Percentiles rank a stretch among this genome's conserved stretches.
Evolutionary conservation across 2,888 invertebrate species (phyloP).

Genomic region (Brachypalpus laphriformis): DNA sequence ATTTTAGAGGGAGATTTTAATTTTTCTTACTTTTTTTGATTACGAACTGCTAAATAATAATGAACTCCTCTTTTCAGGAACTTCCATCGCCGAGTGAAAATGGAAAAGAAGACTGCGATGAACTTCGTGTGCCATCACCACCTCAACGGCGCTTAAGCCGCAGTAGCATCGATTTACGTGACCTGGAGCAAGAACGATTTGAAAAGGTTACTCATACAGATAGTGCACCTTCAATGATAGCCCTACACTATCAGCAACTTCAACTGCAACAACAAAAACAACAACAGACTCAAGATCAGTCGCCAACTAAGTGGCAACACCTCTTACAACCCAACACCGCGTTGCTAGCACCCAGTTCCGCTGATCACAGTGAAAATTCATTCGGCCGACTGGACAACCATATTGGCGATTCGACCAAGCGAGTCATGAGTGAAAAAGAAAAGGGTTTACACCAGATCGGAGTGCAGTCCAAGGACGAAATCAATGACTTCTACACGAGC

Average conservation of each 20-base stretch:
- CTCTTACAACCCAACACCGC: slow-evolving; percentile 45
- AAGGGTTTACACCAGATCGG: slow-evolving; percentile 66
- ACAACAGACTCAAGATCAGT: slow-evolving; percentile 33
- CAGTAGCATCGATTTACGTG: slow-evolving; percentile 83
- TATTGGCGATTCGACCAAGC: slow-evolving; percentile 21
- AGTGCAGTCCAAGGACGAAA: slow-evolving; percentile 75
- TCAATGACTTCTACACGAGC: slow-evolving; percentile 79
- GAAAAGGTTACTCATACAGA: slow-evolving; percentile 83
- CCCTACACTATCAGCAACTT: slow-evolving; percentile 79
- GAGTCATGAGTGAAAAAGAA: slow-evolving; percentile 57
- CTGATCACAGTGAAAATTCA: slow-evolving; percentile 39
- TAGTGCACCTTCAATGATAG: slow-evolving; percentile 83
- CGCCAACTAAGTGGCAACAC: slow-evolving; percentile 49
- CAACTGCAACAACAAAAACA: slow-evolving; percentile 77
- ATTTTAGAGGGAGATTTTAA: too few species aligned
- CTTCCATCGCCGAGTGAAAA: slow-evolving; percentile 80
- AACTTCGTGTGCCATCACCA: slow-evolving; percentile 82
- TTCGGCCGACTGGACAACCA: slow-evolving; percentile 29
- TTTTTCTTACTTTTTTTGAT: neutral
- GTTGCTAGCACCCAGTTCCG: slow-evolving; percentile 37
- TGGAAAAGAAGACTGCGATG: slow-evolving; percentile 82
- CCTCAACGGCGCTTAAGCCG: slow-evolving; percentile 82
- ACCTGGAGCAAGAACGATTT: slow-evolving; percentile 82
- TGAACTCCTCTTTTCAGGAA: slow-evolving; percentile 76
- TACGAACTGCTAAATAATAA: neutral